phyloP scores from a whole-genome alignment of 1,140 invertebrate species.

The Yoshiicerus persimilis region DNA sequence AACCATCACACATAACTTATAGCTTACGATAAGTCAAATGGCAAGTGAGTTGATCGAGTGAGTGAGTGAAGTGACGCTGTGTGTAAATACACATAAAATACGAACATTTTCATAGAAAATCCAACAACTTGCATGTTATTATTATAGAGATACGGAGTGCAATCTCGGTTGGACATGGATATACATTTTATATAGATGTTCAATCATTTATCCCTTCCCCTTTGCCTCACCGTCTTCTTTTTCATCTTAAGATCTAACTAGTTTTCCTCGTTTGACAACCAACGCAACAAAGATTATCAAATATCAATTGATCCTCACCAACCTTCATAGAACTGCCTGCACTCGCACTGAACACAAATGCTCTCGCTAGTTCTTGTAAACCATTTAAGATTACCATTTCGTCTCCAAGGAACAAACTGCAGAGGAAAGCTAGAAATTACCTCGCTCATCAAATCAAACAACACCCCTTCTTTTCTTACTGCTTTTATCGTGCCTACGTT shows the following conservation, averaged over 20 bases:
- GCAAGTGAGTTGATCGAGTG: neutral
- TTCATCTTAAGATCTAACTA: slow-evolving; percentile 23
- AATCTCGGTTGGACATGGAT: neutral
- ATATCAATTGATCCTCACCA: slow-evolving; percentile 30
- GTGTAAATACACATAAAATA: neutral
- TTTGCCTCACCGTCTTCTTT: neutral
- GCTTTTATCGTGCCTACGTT: neutral
- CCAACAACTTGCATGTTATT: neutral
- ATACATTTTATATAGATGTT: neutral
- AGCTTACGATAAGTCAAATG: neutral
- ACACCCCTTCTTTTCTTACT: neutral
- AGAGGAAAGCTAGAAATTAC: neutral
- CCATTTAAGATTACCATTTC: slow-evolving; percentile 2
- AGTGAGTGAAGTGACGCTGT: neutral
- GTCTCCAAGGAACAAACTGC: neutral
- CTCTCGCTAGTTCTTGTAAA: slow-evolving; percentile 5
- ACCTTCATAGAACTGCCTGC: neutral
- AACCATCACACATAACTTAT: neutral
- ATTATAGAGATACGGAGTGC: neutral
- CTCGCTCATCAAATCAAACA: slow-evolving; percentile 9
- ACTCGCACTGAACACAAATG: neutral
- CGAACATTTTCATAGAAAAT: neutral
- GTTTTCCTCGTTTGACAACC: slow-evolving; percentile 40
- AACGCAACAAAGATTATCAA: slow-evolving; percentile 25
- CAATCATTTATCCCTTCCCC: neutral